A percentile compares a stretch with the other conserved stretches of the same genome.
Conservation (phyloP, 1,140 invertebrate genomes). For the Drosophila ficusphila region DNA sequence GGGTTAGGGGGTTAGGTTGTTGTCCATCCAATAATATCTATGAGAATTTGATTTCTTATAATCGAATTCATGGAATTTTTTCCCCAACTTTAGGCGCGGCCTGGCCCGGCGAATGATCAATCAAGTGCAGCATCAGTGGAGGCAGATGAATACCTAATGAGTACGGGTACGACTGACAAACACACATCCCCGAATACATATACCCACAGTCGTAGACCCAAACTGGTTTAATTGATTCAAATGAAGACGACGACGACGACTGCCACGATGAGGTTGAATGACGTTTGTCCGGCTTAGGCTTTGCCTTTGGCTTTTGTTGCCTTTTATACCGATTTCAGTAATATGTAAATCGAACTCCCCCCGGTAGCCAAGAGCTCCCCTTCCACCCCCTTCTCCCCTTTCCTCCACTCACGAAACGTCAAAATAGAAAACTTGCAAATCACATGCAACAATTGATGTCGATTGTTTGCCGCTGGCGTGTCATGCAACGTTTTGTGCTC, state of each 20-base stretch:
- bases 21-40: constrained; percentile 51
- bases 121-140: constrained; percentile 62
- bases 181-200: constrained; percentile 25
- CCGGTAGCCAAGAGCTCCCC: constrained; percentile 45
- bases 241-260: constrained; percentile 67
- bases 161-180: constrained; percentile 57
- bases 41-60: constrained; percentile 69
- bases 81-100: constrained; percentile 67
- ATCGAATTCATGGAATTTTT: constrained; percentile 79
- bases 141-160: constrained; percentile 62
- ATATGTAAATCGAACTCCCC: constrained; percentile 63
- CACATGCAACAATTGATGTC: constrained; percentile 60
- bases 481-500: constrained; percentile 68
- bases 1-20: too few species aligned
- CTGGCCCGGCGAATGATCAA: constrained; percentile 66
- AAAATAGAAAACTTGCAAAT: constrained; percentile 60
- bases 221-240: constrained; percentile 77
- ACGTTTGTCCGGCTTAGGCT: constrained; percentile 54
- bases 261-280: constrained; percentile 46
- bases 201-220: constrained; percentile 36
- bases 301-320: constrained; percentile 35
- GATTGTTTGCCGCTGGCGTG: constrained; percentile 49
- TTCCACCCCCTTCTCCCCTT: too few species aligned
- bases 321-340: constrained; percentile 50
- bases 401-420: constrained; percentile 10